A percentile compares a stretch with the other conserved stretches of the same genome.
Evolutionary conservation across 2,797 vertebrate species (phyloP).

Genomic region (Pseudomugil tenellus): DNA sequence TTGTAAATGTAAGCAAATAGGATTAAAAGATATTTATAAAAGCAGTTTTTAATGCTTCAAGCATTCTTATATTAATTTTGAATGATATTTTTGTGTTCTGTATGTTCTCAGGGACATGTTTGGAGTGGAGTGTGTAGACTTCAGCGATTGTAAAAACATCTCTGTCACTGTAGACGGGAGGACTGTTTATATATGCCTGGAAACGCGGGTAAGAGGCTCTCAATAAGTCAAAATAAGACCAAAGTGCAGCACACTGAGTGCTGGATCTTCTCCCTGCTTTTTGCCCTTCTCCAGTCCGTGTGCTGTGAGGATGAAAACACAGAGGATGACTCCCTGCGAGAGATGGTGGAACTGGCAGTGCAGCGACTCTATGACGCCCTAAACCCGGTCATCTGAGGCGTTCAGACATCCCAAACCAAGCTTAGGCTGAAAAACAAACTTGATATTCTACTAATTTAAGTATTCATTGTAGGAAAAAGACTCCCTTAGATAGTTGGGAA

Average conservation of each 20-base stretch:
- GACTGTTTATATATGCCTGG: slow-evolving; percentile 83
- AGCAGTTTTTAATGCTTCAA: no score
- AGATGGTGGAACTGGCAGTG: slow-evolving; percentile 91
- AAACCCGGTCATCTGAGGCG: slow-evolving; percentile 80
- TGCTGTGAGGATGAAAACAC: slow-evolving; percentile 87
- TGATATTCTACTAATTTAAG: background rate
- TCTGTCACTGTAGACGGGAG: slow-evolving; percentile 89
- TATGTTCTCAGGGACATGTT: slow-evolving; percentile 87
- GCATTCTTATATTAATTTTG: background rate
- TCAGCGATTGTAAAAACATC: slow-evolving; percentile 81
- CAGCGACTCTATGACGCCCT: slow-evolving; percentile 91
- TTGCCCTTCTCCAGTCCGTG: slow-evolving; percentile 75
- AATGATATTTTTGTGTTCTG: background rate
- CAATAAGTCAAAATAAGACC: background rate
- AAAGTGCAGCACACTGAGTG: background rate
- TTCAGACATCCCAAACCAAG: background rate
- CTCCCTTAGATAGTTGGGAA: background rate
- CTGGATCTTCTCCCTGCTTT: background rate
- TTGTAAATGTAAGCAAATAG: background rate
- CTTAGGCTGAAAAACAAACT: background rate
- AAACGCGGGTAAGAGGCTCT: slow-evolving; percentile 72
- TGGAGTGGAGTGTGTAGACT: slow-evolving; percentile 89
- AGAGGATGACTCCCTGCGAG: slow-evolving; percentile 90
- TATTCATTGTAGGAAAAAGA: background rate
- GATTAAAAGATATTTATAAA: background rate